Evolutionary conservation across 2,888 invertebrate genomes (phyloP).

Genomic region (Dryocosmus kuriphilus): DNA sequence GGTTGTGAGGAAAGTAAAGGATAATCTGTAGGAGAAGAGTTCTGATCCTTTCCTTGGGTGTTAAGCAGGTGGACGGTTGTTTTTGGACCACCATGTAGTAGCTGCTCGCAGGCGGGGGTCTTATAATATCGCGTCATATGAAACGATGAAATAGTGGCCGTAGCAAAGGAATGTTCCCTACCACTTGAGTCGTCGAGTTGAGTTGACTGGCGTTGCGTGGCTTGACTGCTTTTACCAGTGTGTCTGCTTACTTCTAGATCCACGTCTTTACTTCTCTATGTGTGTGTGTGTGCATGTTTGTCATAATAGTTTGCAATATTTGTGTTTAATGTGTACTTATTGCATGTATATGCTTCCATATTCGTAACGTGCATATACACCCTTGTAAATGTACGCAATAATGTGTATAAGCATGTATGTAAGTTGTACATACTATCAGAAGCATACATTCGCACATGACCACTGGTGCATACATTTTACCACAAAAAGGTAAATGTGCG

Average conservation of each 20-base stretch:
- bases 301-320: neutral
- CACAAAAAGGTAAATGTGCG: neutral
- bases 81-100: slow-evolving; percentile 76
- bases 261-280: slow-evolving; percentile 48
- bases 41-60: slow-evolving; percentile 33
- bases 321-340: no score
- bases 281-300: slow-evolving; percentile 40
- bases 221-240: slow-evolving; percentile 68
- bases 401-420: neutral
- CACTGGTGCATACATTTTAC: neutral
- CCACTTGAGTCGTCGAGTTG: slow-evolving; percentile 76
- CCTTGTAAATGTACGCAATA: neutral
- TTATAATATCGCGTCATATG: slow-evolving; percentile 78
- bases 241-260: slow-evolving; percentile 60
- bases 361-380: no score
- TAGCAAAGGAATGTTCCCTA: slow-evolving; percentile 76
- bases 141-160: slow-evolving; percentile 78
- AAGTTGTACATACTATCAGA: neutral
- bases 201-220: slow-evolving; percentile 74
- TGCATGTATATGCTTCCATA: neutral
- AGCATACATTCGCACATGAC: neutral
- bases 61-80: slow-evolving; percentile 55
- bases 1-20: slow-evolving; percentile 27
- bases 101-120: slow-evolving; percentile 75
- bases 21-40: slow-evolving; percentile 26